These are phyloP conservation scores for Amphiprion ocellaris DNA, from an alignment of 2,113 vertebrate genomes.

Conservation along the genomic window DNA sequence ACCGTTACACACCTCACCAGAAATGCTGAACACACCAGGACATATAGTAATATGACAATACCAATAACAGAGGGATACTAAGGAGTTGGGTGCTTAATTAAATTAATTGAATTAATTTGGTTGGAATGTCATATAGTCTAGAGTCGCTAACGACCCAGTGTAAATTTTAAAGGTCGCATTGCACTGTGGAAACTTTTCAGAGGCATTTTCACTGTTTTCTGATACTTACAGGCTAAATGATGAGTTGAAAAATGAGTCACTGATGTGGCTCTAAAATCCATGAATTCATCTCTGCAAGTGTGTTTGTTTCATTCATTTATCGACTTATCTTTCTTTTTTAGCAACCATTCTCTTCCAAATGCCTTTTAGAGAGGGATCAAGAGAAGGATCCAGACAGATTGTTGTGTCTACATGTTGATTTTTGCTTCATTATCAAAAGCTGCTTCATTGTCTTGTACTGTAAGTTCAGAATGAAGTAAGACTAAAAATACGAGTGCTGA, in stretches of 20 bases:
- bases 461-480: slow-evolving; percentile 9
- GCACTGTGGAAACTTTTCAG: background rate
- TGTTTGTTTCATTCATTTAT: background rate
- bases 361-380: too few relatives aligned
- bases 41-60: background rate
- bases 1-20: too few relatives aligned
- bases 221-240: background rate
- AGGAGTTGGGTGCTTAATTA: background rate
- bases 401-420: background rate
- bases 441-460: too few relatives aligned
- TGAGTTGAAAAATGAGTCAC: background rate
- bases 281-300: background rate
- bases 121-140: background rate
- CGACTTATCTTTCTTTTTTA: background rate
- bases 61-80: background rate
- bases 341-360: background rate
- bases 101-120: background rate
- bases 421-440: background rate
- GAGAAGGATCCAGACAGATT: background rate
- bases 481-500: slow-evolving; percentile 13
- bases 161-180: background rate
- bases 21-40: background rate
- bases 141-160: background rate
- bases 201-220: background rate
- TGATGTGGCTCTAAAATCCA: background rate